Conservation (phyloP, 2,797 vertebrate genomes). For the Eutrigla gurnardus region DNA sequence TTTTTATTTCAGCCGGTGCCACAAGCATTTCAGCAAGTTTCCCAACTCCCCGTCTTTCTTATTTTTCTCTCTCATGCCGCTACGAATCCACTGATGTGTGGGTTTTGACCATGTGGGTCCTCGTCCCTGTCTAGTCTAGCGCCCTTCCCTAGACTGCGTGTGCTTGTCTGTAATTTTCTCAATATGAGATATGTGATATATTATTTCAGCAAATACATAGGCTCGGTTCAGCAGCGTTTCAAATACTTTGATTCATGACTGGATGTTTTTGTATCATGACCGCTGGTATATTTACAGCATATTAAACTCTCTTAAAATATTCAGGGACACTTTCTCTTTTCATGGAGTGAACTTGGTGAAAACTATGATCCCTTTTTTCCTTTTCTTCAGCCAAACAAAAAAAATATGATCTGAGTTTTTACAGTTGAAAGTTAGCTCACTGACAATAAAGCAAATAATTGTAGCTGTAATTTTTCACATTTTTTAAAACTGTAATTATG, state of each 20-base stretch:
- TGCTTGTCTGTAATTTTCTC: constrained; percentile 82
- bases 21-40: constrained; percentile 55
- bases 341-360: background rate
- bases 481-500: no score
- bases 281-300: constrained; percentile 18
- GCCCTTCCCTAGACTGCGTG: constrained; percentile 64
- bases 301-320: constrained; percentile 27
- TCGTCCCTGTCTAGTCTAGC: constrained; percentile 70
- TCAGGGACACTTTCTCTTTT: background rate
- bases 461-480: no score
- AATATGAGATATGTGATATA: constrained; percentile 77
- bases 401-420: background rate
- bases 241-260: constrained; percentile 64
- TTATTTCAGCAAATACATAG: constrained; percentile 77
- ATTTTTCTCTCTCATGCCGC: constrained; percentile 62
- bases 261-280: constrained; percentile 63
- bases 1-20: constrained; percentile 44
- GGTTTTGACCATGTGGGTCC: constrained; percentile 74
- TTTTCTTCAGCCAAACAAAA: constrained; percentile 2
- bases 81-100: constrained; percentile 64
- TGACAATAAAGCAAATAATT: background rate
- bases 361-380: background rate
- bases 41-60: constrained; percentile 50
- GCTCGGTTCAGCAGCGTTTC: constrained; percentile 53
- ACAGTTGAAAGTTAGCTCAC: background rate